phyloP scores from a whole-genome alignment of 2,888 invertebrate genomes.

The Acrobasis repandana region DNA sequence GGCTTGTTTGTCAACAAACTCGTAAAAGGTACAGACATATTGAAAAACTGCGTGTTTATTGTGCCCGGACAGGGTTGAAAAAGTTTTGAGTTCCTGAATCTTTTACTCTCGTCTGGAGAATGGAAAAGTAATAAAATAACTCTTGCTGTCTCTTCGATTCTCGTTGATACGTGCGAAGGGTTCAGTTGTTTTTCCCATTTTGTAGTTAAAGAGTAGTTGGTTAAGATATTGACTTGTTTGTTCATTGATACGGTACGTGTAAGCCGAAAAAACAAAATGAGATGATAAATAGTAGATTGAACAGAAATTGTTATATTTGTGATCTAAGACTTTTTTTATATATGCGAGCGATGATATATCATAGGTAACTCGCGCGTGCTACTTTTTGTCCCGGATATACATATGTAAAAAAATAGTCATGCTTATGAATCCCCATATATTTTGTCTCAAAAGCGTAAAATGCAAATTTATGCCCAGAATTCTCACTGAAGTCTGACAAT shows the following conservation, averaged over 20 bases:
- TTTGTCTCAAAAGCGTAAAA: not conserved
- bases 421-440: too few relatives aligned
- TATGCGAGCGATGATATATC: too few relatives aligned
- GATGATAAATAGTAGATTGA: too few relatives aligned
- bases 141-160: not conserved
- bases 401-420: too few relatives aligned
- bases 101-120: constrained; percentile 2
- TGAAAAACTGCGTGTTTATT: constrained; percentile 21
- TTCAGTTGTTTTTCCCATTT: constrained; percentile 4
- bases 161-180: not conserved
- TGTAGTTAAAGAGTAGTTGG: not conserved
- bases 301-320: too few relatives aligned
- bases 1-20: constrained; percentile 23
- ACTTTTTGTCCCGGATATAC: too few relatives aligned
- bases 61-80: constrained; percentile 13
- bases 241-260: not conserved
- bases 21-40: constrained; percentile 20
- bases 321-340: too few relatives aligned
- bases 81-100: constrained; percentile 17
- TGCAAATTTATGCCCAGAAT: not conserved
- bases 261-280: too few relatives aligned
- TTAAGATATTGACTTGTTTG: not conserved
- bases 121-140: constrained; percentile 13
- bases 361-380: too few relatives aligned
- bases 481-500: not conserved